Base-by-base conservation (phyloP, 53 echinoderm and acorn worm species). In the Luidia sarsii region DNA sequence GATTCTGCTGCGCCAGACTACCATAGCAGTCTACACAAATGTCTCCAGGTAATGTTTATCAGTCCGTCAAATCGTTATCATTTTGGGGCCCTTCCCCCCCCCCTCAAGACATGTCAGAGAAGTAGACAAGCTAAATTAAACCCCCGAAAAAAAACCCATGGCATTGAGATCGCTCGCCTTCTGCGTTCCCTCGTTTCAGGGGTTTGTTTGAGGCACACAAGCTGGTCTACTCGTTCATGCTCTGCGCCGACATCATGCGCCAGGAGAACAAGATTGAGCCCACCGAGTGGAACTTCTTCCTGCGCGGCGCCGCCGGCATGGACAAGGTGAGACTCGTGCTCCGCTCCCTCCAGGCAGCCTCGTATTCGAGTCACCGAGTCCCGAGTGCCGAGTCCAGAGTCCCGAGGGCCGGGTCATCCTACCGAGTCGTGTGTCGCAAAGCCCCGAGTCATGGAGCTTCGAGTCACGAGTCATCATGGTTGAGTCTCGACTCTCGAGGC, bases 121-220 rank as follows among this genome's bases (percentile, higher is more conserved):
- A n/a, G n/a, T n/a, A n/a, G n/a, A n/a, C n/a, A n/a, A n/a, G n/a
- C n/a, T n/a, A n/a, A n/a, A n/a, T n/a, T 59, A 59, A 21, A 59
- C 15, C 29, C 23, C 21, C 21, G 13, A 28, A 21, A 59, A 59
- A 28, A 59, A n/a, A n/a, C n/a, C n/a, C n/a, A n/a, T n/a, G n/a
- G n/a, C n/a, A n/a, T n/a, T n/a, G n/a, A n/a, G n/a, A n/a, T n/a
- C n/a, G n/a, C n/a, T n/a, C n/a, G n/a, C n/a, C n/a, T n/a, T n/a
- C n/a, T n/a, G n/a, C n/a, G n/a, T 30, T 80, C 33, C 45, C 64
- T 35, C 20, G 33, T 20, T 33, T 52, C 70, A 91, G 97, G 70
- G 99, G 99, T 85, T 69, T 99, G 81, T 99, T 99, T 91, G 99
- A 99, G 64, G 89, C 84, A 8, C 99, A 94, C 86, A 94, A 99